Conservation (phyloP, 2,113 vertebrate genomes). For the Gopherus flavomarginatus region DNA sequence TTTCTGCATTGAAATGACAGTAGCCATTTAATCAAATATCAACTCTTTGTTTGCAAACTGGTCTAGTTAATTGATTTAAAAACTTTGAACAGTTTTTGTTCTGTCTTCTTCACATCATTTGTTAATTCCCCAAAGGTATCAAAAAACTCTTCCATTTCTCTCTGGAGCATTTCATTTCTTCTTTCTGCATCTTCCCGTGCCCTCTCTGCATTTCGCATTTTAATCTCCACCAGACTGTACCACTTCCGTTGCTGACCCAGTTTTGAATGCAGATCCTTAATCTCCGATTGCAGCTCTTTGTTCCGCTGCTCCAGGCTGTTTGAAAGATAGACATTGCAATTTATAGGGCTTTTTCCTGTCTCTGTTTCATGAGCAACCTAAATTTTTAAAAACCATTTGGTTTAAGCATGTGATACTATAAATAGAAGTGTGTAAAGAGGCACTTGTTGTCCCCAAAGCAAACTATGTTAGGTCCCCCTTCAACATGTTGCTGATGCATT, state of each 20-base stretch:
- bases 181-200: conserved; percentile 76
- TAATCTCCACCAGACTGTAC: conserved; percentile 76
- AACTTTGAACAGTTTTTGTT: conserved; percentile 69
- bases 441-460: background rate
- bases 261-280: conserved; percentile 72
- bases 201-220: conserved; percentile 78
- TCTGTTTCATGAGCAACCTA: background rate
- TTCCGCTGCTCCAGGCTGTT: conserved; percentile 84
- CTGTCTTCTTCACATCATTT: conserved; percentile 77
- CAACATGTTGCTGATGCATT: background rate
- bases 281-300: conserved; percentile 76
- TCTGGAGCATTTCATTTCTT: conserved; percentile 80
- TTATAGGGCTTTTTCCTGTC: fast-evolving
- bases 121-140: conserved; percentile 84
- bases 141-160: conserved; percentile 86
- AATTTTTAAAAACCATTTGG: background rate
- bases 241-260: conserved; percentile 80
- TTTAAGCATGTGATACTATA: background rate
- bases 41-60: background rate
- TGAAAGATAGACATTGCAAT: background rate
- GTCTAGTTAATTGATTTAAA: conserved; percentile 21
- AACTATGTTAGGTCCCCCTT: background rate
- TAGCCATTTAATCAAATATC: fast-evolving
- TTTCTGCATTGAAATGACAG: background rate
- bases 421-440: background rate